A percentile compares a stretch with the other conserved stretches of the same genome.
phyloP scores from a whole-genome alignment of 2,797 vertebrate genomes.

The Cuculus canorus region DNA sequence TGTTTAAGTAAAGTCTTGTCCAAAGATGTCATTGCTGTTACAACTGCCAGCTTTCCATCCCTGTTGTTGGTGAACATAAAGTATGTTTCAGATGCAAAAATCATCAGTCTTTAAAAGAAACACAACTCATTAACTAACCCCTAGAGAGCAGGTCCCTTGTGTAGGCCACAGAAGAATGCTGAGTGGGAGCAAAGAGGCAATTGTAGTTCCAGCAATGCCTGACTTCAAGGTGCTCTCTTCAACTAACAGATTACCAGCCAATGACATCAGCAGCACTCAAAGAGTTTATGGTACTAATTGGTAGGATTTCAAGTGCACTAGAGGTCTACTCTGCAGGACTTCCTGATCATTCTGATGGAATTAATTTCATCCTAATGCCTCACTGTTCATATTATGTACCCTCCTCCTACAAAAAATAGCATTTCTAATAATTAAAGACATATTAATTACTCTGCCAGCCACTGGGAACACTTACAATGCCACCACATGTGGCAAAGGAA shows the following conservation, averaged over 20 bases:
- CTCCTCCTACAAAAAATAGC: background rate
- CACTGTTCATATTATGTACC: background rate
- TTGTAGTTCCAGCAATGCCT: background rate
- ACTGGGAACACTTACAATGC: background rate
- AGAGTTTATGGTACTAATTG: background rate
- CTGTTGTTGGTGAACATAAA: background rate
- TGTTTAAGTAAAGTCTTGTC: background rate
- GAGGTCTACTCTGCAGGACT: background rate
- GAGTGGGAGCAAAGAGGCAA: background rate
- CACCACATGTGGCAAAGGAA: conserved; percentile 6
- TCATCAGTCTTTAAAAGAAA: background rate
- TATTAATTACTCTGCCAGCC: conserved; percentile 53
- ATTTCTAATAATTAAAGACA: conserved; percentile 52
- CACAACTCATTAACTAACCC: background rate
- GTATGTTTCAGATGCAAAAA: background rate
- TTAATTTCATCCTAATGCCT: conserved; percentile 15
- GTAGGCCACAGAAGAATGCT: rapidly evolving
- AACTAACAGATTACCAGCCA: background rate
- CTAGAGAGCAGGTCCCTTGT: background rate
- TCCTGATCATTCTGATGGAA: conserved; percentile 11
- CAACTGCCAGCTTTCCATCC: background rate
- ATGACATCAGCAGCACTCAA: background rate
- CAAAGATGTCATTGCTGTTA: background rate
- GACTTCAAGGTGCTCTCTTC: background rate
- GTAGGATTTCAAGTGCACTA: background rate